Evolutionary conservation across 2,113 vertebrate species (phyloP).

Genomic region (Protobothrops mucrosquamatus): DNA sequence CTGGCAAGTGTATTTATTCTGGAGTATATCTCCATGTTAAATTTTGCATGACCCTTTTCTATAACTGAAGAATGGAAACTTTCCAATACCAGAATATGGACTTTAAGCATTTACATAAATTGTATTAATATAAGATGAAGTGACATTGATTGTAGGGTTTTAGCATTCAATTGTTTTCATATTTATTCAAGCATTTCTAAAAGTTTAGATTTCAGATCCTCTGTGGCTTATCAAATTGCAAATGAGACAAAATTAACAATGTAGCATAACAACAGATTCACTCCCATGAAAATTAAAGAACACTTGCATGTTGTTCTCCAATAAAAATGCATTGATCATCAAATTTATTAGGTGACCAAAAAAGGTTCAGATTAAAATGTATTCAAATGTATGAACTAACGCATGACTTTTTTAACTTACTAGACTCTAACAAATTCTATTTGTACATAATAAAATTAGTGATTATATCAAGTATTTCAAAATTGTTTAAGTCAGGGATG

Average conservation of each 20-base stretch:
- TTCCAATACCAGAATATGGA: background rate
- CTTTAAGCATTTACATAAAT: conserved; percentile 12
- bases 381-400: background rate
- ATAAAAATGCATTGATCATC: background rate
- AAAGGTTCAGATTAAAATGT: background rate
- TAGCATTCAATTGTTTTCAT: background rate
- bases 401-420: background rate
- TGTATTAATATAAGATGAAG: conserved; percentile 23
- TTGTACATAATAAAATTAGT: background rate
- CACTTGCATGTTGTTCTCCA: background rate
- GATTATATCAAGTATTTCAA: background rate
- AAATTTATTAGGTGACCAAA: background rate
- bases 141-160: background rate
- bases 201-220: conserved; percentile 5
- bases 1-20: conserved; percentile 23
- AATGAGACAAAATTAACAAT: background rate
- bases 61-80: background rate
- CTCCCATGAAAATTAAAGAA: background rate
- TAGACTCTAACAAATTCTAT: background rate
- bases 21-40: background rate
- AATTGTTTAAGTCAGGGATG: background rate
- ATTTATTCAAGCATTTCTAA: background rate
- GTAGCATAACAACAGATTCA: background rate
- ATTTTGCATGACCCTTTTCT: conserved; percentile 16
- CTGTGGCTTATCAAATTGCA: background rate